phyloP scores from a whole-genome alignment of 2,888 invertebrate species.

The Erebia epiphron region DNA sequence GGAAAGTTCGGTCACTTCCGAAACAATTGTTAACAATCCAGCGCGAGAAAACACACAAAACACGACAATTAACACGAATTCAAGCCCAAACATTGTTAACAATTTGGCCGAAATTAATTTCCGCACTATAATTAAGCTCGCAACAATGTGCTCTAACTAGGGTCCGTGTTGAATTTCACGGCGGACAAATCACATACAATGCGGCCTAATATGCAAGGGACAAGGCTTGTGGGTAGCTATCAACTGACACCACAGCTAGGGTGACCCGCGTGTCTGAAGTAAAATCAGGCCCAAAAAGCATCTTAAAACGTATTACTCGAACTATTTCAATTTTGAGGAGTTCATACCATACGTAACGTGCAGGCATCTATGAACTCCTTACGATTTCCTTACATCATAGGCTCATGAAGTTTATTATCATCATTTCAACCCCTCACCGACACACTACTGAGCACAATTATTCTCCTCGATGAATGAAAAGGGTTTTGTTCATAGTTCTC shows the following conservation, averaged over 20 bases:
- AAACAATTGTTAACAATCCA: conserved; percentile 8
- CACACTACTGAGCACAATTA: no score
- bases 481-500: no score
- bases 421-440: no score
- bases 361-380: no score
- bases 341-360: no score
- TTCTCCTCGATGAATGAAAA: no score
- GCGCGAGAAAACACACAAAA: conserved; percentile 2
- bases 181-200: conserved; percentile 37
- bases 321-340: no score
- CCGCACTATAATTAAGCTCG: conserved; percentile 26
- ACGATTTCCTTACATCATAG: no score
- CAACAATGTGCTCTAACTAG: conserved; percentile 30
- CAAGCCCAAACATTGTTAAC: conserved; percentile 24
- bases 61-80: conserved; percentile 16
- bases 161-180: conserved; percentile 31
- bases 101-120: conserved; percentile 24
- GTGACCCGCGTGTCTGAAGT: background rate
- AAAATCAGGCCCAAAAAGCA: no score
- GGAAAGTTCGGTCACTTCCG: background rate
- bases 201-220: conserved; percentile 33
- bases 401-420: no score
- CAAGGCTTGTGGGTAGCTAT: conserved; percentile 32
- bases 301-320: no score
- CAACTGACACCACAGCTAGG: conserved; percentile 27